Evolutionary conservation across 2,113 vertebrate species (phyloP).

Genomic region (Sterrhoptilus dennistouni): DNA sequence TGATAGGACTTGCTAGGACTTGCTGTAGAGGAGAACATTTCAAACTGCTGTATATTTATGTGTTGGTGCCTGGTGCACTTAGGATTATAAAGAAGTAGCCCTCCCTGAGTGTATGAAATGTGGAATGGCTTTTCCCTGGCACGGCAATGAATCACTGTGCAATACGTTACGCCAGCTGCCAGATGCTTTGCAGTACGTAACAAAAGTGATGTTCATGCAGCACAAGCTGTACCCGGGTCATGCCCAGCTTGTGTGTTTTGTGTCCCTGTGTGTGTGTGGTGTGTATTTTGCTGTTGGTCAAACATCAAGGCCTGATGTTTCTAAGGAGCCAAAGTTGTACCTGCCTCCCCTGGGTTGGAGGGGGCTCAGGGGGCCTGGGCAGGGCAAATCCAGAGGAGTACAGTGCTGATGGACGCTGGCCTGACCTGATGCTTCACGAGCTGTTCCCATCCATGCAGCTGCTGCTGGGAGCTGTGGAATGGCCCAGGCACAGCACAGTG

Average conservation of each 20-base stretch:
- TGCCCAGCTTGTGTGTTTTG: neutral
- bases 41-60: neutral
- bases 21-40: neutral
- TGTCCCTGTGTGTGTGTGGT: accelerated
- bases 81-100: neutral
- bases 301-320: neutral
- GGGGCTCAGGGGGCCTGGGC: neutral
- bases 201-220: neutral
- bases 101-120: neutral
- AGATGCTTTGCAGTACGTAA: neutral
- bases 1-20: neutral
- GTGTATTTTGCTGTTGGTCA: neutral
- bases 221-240: neutral
- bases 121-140: neutral
- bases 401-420: no score
- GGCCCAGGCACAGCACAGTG: accelerated
- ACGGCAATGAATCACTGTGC: neutral
- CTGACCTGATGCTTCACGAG: accelerated
- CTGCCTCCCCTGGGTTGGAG: neutral
- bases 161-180: neutral
- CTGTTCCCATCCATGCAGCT: neutral
- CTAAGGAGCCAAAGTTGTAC: accelerated
- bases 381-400: neutral
- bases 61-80: neutral
- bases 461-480: neutral